Evolutionary conservation across 1,140 invertebrate species (phyloP).

Genomic region (Drosophila virilis): DNA sequence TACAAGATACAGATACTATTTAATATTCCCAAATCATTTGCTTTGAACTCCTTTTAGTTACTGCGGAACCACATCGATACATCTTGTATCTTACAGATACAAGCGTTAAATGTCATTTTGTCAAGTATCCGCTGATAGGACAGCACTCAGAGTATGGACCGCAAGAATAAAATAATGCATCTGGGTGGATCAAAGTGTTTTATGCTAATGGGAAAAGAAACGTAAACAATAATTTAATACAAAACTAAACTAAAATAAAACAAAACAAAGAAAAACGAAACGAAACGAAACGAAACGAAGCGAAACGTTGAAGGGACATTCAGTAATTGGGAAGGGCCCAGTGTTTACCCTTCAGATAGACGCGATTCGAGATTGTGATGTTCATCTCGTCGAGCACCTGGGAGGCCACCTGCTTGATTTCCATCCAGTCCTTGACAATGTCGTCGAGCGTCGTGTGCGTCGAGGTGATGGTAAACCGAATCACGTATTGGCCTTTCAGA

Average conservation of each 20-base stretch:
- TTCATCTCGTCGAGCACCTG: conserved; percentile 89
- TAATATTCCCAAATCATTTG: too few species aligned
- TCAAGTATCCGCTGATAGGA: not conserved
- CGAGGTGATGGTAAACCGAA: conserved; percentile 96
- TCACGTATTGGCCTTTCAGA: conserved; percentile 95
- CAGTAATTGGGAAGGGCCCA: conserved; percentile 56
- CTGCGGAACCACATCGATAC: not conserved
- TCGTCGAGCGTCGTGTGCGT: conserved; percentile 94
- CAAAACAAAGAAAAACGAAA: not conserved
- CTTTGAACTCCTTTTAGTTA: too few species aligned
- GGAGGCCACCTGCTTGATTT: conserved; percentile 92
- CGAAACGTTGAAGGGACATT: conserved; percentile 5
- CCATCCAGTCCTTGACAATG: conserved; percentile 94
- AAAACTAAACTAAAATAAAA: conserved; percentile 27
- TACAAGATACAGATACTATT: too few species aligned
- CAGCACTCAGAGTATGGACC: too few species aligned
- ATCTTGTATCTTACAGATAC: not conserved
- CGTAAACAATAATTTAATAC: conserved; percentile 32
- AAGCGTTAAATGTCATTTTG: not conserved
- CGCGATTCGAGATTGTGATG: conserved; percentile 86
- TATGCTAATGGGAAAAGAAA: conserved; percentile 28
- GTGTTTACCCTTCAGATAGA: conserved; percentile 89
- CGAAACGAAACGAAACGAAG: conserved; percentile 23
- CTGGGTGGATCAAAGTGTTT: conserved; percentile 54
- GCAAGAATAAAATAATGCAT: conserved; percentile 2